A percentile compares a stretch with the other conserved stretches of the same genome.
Conservation (phyloP, 2,888 invertebrate genomes). For the Chymomyza fuscimana region DNA sequence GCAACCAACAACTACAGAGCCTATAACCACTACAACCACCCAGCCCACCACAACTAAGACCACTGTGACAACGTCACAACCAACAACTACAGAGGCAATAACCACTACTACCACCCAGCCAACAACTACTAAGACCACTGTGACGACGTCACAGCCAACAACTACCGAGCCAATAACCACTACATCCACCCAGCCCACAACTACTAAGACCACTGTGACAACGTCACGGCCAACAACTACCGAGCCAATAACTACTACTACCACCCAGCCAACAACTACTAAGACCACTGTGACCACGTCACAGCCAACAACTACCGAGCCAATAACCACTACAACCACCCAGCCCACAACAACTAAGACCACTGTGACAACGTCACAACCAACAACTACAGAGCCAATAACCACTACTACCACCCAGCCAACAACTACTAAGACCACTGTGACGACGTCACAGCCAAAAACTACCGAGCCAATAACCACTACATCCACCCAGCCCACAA, state of each 20-base stretch:
- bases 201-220: neutral
- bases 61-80: neutral
- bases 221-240: neutral
- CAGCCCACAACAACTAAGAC: neutral
- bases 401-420: neutral
- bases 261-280: neutral
- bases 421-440: neutral
- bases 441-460: neutral
- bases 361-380: neutral
- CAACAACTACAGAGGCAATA: neutral
- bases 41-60: neutral
- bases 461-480: neutral
- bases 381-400: neutral
- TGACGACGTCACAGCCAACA: neutral
- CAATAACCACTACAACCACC: neutral
- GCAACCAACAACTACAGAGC: neutral
- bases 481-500: neutral
- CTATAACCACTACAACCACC: too few relatives aligned
- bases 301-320: neutral
- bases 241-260: neutral
- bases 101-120: neutral
- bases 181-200: neutral
- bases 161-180: neutral
- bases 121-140: conserved; percentile 1
- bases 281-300: neutral